Evolutionary conservation across 2,888 invertebrate species (phyloP).

Genomic region (Lymantria dispar): DNA sequence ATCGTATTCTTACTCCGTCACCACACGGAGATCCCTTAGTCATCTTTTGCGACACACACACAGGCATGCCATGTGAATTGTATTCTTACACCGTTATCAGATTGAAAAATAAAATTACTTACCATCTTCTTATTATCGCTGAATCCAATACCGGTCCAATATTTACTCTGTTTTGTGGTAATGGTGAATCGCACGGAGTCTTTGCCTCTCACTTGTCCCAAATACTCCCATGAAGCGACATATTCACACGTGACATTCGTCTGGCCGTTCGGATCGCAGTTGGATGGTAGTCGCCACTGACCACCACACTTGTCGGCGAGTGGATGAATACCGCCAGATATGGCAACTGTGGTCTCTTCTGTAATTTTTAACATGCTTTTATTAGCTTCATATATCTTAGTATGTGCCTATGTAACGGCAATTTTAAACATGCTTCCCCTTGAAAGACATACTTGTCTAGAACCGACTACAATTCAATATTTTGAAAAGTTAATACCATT

Average conservation of each 20-base stretch:
- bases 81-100: neutral
- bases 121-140: constrained; percentile 93
- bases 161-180: constrained; percentile 87
- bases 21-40: too few relatives aligned
- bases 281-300: constrained; percentile 88
- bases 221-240: constrained; percentile 90
- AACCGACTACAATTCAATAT: too few relatives aligned
- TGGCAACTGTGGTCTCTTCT: constrained; percentile 74
- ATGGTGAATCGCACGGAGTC: constrained; percentile 92
- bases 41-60: too few relatives aligned
- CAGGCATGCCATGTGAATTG: too few relatives aligned
- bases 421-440: too few relatives aligned
- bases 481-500: too few relatives aligned
- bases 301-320: constrained; percentile 86
- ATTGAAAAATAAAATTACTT: constrained; percentile 7
- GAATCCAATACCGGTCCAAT: constrained; percentile 96
- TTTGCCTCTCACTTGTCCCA: constrained; percentile 82
- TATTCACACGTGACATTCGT: constrained; percentile 88
- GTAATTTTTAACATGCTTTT: too few relatives aligned
- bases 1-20: too few relatives aligned
- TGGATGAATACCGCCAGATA: constrained; percentile 60
- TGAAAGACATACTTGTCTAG: too few relatives aligned
- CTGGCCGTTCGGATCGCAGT: constrained; percentile 77
- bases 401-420: too few relatives aligned
- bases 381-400: neutral